A percentile compares a stretch with the other conserved stretches of the same genome.
phyloP scores from a whole-genome alignment of 2,113 vertebrate genomes.

The Gnathonemus longibarbis region DNA sequence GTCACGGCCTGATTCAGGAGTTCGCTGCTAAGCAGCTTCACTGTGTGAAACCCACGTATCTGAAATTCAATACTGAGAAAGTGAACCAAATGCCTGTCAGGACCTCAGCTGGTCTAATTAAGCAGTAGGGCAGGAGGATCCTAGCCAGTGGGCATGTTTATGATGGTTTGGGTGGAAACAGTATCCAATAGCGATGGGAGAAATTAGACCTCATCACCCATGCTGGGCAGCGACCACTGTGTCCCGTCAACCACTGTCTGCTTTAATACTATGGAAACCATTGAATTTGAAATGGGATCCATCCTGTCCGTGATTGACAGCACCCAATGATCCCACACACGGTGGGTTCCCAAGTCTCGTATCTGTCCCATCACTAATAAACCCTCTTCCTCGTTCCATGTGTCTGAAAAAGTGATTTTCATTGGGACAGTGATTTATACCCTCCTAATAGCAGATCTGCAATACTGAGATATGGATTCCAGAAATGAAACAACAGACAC shows the following conservation, averaged over 20 bases:
- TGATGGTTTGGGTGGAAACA: not conserved
- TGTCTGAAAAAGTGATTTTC: not conserved
- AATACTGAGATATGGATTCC: not conserved
- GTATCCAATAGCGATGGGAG: not conserved
- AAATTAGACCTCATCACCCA: not conserved
- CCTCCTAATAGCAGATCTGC: not conserved
- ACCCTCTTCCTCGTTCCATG: not conserved
- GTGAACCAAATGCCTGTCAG: not conserved
- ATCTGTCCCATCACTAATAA: not conserved
- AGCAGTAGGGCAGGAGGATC: not conserved
- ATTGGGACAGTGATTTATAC: not conserved
- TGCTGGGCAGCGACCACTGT: not conserved
- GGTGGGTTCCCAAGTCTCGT: not conserved
- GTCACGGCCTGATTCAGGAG: not conserved
- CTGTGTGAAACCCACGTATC: not conserved
- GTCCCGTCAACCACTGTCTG: not conserved
- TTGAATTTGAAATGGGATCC: not conserved
- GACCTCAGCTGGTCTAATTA: not conserved
- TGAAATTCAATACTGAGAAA: not conserved
- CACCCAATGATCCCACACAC: not conserved
- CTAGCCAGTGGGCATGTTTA: not conserved
- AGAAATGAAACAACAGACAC: slow-evolving; percentile 30
- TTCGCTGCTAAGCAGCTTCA: not conserved
- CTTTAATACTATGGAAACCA: not conserved
- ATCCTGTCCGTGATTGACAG: not conserved